Conservation (phyloP, 1,140 invertebrate species). For the Babylonia areolata region DNA sequence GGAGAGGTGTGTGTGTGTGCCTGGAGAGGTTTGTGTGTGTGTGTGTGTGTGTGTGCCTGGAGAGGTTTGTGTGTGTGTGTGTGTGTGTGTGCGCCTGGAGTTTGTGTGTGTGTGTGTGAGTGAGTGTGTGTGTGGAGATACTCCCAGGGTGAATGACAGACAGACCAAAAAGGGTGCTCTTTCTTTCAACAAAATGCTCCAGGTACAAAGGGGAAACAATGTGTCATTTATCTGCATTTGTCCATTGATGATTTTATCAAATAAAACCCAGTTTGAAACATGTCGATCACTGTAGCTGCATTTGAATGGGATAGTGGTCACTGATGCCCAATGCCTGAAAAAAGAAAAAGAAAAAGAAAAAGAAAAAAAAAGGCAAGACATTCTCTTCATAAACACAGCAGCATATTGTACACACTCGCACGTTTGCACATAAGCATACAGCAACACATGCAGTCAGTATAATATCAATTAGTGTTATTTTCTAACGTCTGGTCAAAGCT, state of each 20-base stretch:
- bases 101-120: background rate
- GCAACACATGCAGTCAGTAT: too few relatives aligned
- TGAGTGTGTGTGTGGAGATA: too few relatives aligned
- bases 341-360: background rate
- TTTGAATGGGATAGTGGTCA: conserved; percentile 49
- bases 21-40: background rate
- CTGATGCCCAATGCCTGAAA: conserved; percentile 44
- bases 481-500: too few relatives aligned
- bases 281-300: conserved; percentile 22
- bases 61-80: background rate
- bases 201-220: too few relatives aligned
- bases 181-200: too few relatives aligned
- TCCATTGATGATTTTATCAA: too few relatives aligned
- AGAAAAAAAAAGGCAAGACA: too few relatives aligned
- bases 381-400: too few relatives aligned
- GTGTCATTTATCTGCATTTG: background rate
- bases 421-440: background rate
- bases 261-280: too few relatives aligned
- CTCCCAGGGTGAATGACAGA: too few relatives aligned
- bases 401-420: background rate
- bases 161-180: too few relatives aligned
- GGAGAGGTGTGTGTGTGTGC: background rate
- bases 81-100: background rate
- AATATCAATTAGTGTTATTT: too few relatives aligned
- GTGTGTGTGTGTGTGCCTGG: background rate